Conservation (phyloP, 1,140 invertebrate species). For the Atta texana region DNA sequence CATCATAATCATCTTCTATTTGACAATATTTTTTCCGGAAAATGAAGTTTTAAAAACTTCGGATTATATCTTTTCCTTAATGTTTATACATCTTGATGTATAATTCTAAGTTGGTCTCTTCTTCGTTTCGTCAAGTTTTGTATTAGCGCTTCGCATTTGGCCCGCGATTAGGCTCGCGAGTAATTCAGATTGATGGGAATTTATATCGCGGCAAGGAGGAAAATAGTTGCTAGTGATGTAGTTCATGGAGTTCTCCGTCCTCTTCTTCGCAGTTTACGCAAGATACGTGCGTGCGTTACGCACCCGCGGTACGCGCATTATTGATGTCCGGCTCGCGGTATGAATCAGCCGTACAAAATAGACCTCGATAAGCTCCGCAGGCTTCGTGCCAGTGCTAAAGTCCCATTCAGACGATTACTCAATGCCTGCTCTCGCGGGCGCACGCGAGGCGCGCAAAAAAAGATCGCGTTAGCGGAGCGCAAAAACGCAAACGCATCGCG, state of each 20-base stretch:
- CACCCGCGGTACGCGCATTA: conserved; percentile 60
- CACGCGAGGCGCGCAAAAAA: conserved; percentile 7
- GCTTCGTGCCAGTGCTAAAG: conserved; percentile 63
- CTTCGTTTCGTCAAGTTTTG: neutral
- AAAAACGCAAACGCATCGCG: conserved; percentile 18
- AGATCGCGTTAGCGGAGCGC: conserved; percentile 9
- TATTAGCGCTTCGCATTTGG: neutral
- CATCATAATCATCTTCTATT: neutral
- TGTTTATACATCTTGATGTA: neutral
- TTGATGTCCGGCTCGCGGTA: conserved; percentile 63
- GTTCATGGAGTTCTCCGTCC: neutral
- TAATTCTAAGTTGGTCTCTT: neutral
- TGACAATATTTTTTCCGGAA: neutral
- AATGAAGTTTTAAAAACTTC: neutral
- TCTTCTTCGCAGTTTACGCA: conserved; percentile 39
- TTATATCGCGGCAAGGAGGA: neutral
- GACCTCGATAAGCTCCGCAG: conserved; percentile 62
- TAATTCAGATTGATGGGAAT: conserved; percentile 21
- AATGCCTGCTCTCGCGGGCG: neutral
- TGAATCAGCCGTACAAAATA: conserved; percentile 74
- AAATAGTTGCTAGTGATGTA: too few relatives aligned
- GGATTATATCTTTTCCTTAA: neutral
- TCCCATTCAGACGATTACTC: conserved; percentile 60
- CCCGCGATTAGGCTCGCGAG: conserved; percentile 6
- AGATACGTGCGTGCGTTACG: conserved; percentile 39